Base-by-base conservation (phyloP, 1,140 invertebrate species). In the Orius laevigatus region DNA sequence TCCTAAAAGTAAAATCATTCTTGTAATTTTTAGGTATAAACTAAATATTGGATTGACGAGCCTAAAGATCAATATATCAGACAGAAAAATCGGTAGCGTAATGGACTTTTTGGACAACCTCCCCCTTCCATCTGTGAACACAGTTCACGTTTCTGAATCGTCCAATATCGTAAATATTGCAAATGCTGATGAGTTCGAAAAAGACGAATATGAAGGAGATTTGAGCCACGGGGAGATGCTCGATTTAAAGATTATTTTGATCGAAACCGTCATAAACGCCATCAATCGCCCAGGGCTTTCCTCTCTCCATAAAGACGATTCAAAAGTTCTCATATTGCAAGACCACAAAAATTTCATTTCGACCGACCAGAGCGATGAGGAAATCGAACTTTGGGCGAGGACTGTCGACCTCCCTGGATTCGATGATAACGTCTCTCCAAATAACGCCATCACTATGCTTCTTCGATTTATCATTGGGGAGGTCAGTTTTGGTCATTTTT, bases 341-440 rank as follows among this genome's bases (percentile, higher is more conserved):
- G 52, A 58, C n/a, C 56, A 59, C 33, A 59, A 56, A 55, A 76
- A 62, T 52, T 69, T 73, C 36, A 70, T 74, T 4, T 73, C 76
- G 11, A 74, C 76, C 0, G 79, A 83, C 54, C 70, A 78, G 25
- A 82, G 78, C 52, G 81, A 84, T 59, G 80, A 83, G 53, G 79
- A 83, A 53, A 66, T 72, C 50, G 82, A 85, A 59, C 69, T 77
- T 39, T 81, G 79, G 71, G 78, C 80, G 2, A 68, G 79, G 39
- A 75, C 72, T 12, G 74, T 84, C 1, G 80, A 84, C 60, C 68
- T 85, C 19, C 83, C 81, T 12, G 80, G 84, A 6, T 83, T 89
- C 54, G 84, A 89, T 59, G 85, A 88, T 57, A 86, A 84, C 57
- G 74, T 84, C 2, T 87, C 84, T 0, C 76, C 79, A 0, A 76